Conservation (phyloP, 2,113 vertebrate genomes). For the Toxotes chatareus region DNA sequence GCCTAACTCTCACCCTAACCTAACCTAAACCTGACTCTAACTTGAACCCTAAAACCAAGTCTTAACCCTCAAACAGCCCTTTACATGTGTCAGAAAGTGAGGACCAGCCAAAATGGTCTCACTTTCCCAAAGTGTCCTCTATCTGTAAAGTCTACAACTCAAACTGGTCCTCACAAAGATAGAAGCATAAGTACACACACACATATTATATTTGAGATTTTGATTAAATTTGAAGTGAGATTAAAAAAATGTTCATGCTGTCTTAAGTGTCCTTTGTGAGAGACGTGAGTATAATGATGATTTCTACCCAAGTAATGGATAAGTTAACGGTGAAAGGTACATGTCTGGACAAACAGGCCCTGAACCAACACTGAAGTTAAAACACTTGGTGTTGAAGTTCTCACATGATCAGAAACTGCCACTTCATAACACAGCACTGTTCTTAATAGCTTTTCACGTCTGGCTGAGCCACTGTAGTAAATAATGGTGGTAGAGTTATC, state of each 20-base stretch:
- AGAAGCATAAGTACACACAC: constrained; percentile 1
- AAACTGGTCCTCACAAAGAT: no score
- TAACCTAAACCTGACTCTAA: no score
- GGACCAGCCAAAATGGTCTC: no score
- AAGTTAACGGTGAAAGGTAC: background rate
- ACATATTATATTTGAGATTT: background rate
- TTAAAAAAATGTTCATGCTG: background rate
- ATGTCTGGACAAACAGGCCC: background rate
- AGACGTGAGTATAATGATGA: background rate
- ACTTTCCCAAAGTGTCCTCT: no score
- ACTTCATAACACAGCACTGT: background rate
- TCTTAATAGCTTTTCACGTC: background rate
- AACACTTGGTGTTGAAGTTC: background rate
- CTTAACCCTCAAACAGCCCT: no score
- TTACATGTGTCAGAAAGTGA: no score
- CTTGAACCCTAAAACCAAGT: no score
- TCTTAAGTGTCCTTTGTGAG: background rate
- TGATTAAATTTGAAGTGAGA: background rate
- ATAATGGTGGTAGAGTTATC: background rate
- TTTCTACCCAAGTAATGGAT: background rate
- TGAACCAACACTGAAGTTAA: background rate
- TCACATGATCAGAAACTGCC: background rate
- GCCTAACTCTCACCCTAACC: no score
- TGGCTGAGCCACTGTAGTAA: background rate
- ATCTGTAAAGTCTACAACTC: no score